Percentiles rank a stretch among this genome's conserved stretches.
Evolutionary conservation across 1,140 invertebrate species (phyloP).

Genomic region (Aphidius ervi): DNA sequence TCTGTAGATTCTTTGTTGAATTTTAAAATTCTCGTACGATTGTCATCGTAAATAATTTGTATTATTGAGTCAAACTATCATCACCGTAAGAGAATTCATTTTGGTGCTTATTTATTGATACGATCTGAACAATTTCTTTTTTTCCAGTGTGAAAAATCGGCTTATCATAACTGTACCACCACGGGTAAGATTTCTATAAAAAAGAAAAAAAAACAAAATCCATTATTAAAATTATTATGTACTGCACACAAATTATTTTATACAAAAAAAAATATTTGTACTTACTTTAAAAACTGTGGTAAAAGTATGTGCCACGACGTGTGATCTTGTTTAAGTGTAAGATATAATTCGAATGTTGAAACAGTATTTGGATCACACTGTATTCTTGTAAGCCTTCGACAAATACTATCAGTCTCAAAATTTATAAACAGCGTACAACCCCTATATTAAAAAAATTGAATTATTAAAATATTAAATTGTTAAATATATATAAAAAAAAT

Average conservation of each 20-base stretch:
- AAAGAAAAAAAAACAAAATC: conserved; percentile 30
- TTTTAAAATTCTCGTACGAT: too few species aligned
- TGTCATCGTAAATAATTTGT: too few species aligned
- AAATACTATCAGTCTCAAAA: conserved; percentile 63
- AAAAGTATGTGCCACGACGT: conserved; percentile 77
- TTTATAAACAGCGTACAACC: conserved; percentile 73
- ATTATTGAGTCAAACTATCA: too few species aligned
- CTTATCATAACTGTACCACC: conserved; percentile 80
- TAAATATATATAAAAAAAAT: conserved; percentile 11
- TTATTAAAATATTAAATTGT: conserved; percentile 8
- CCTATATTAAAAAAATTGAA: conserved; percentile 39
- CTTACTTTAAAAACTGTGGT: conserved; percentile 82
- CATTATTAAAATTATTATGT: conserved; percentile 6
- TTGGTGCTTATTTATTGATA: conserved; percentile 48
- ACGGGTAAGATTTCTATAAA: conserved; percentile 71
- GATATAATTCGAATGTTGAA: conserved; percentile 79
- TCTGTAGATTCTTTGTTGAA: too few species aligned
- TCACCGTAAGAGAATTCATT: too few species aligned
- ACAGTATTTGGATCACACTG: conserved; percentile 78
- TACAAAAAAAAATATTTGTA: conserved; percentile 28
- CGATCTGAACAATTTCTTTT: conserved; percentile 81
- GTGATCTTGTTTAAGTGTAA: conserved; percentile 76
- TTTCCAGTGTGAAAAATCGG: conserved; percentile 75
- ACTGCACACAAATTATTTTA: too few species aligned
- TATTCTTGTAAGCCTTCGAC: conserved; percentile 62